Conservation (phyloP, 2,113 vertebrate species). For the Ranitomeya variabilis region DNA sequence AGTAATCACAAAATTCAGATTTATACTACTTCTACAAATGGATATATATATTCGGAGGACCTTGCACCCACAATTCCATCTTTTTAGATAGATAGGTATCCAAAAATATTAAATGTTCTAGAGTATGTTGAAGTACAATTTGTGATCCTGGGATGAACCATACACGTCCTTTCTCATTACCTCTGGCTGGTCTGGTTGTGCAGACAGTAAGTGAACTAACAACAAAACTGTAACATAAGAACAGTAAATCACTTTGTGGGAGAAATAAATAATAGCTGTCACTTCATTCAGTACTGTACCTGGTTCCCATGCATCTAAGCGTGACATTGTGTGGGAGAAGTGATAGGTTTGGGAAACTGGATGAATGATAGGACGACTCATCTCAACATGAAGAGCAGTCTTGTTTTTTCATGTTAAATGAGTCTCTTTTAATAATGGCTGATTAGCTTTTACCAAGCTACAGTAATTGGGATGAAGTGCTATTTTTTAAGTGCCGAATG, state of each 20-base stretch:
- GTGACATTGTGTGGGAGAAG: slow-evolving; percentile 49
- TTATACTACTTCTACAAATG: too few relatives aligned
- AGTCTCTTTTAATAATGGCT: slow-evolving; percentile 22
- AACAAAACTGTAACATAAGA: background rate
- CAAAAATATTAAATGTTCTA: too few relatives aligned
- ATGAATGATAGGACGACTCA: slow-evolving; percentile 29
- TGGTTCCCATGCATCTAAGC: slow-evolving; percentile 46
- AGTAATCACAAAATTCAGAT: too few relatives aligned
- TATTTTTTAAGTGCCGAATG: background rate
- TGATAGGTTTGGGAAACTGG: slow-evolving; percentile 27
- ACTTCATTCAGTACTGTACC: slow-evolving; percentile 27
- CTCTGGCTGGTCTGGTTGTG: background rate
- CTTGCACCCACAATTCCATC: too few relatives aligned
- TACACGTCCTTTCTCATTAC: background rate
- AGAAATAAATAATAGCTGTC: slow-evolving; percentile 40
- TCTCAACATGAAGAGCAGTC: background rate
- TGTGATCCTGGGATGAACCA: background rate
- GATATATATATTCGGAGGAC: too few relatives aligned
- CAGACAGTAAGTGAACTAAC: background rate
- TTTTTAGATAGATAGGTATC: too few relatives aligned
- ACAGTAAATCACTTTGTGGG: slow-evolving; percentile 24
- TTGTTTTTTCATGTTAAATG: slow-evolving; percentile 30
- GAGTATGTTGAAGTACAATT: background rate
- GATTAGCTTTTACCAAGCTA: background rate
- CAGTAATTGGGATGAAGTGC: background rate